A percentile compares a stretch with the other conserved stretches of the same genome.
phyloP scores from a whole-genome alignment of 2,113 vertebrate species.

The Corythornis cristatus region DNA sequence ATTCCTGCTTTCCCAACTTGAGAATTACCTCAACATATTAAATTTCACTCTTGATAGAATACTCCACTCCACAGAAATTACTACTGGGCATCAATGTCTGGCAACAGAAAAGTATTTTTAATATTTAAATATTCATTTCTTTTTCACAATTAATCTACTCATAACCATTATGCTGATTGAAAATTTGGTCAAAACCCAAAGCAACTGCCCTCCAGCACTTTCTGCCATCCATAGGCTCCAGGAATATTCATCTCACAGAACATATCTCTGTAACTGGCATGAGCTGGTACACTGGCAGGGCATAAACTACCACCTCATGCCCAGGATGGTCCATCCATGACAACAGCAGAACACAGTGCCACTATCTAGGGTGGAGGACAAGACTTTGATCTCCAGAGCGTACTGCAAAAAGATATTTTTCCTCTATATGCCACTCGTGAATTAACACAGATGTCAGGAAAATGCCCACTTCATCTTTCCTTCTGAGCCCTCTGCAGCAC shows the following conservation, averaged over 20 bases:
- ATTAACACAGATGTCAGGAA: conserved; percentile 9
- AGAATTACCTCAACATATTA: background rate
- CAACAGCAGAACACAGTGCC: background rate
- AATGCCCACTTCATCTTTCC: conserved; percentile 5
- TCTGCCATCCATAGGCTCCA: background rate
- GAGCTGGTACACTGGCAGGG: background rate
- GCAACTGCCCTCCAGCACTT: background rate
- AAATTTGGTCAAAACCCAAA: background rate
- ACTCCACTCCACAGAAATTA: background rate
- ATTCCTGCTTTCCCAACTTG: background rate
- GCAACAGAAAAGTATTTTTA: background rate
- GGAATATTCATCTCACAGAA: background rate
- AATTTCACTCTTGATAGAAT: background rate
- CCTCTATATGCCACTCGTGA: background rate
- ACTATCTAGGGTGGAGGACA: background rate
- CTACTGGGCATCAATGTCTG: background rate
- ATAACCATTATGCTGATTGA: background rate
- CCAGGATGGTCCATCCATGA: background rate
- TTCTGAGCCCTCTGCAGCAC: background rate
- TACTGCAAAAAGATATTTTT: background rate
- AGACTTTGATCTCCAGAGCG: background rate
- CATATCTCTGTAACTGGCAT: background rate
- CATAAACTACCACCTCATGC: background rate
- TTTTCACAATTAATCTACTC: background rate
- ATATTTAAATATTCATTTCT: background rate